Base-by-base conservation (phyloP, 2,797 vertebrate genomes). In the Alfaro cultratus region DNA sequence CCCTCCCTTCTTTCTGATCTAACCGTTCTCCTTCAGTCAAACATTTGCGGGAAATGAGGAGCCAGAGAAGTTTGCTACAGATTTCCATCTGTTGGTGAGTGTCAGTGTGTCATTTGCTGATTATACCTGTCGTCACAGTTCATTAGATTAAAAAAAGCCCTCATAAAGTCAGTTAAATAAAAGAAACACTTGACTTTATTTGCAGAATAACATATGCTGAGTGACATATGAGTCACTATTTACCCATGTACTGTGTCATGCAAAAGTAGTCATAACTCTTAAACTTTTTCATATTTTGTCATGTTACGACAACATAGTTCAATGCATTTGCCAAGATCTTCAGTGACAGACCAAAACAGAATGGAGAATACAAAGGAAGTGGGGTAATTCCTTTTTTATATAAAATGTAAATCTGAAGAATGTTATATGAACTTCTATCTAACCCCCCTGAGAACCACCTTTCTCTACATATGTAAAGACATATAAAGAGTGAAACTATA, bases 1-100 rank as follows among this genome's bases (percentile, higher is more conserved):
- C 90, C 85, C 90, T 92, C 93, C 91, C 88, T 87, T 76, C 60
- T 46, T 76, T 92, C 78, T 89, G 85, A 93, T 93, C 89, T 85
- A 78, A 79, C 91, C 80, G 82, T 83, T 87, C 83, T 86, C 91
- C 91, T 91, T 90, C 83, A 81, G 53, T 86, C 78, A 74, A 77
- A 84, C 70, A 39, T 78, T 85, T 76, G 82, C 87, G 84, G 87
- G 88, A 92, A 92, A 89, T 85, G 80, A 72, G 78, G 85, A 87
- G 79, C 73, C 76, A 68, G 75, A 73, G 31, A 68, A 76, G 71
- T 85, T 81, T 88, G 80, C 31, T 80, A 46, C 86, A 85, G 80
- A 87, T 85, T 91, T 91, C 79, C 76, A 90, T 87, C 86, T 86
- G 80, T 64, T 62, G 75, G 41, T 75, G 47, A 79, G 77, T 49